Evolutionary conservation across 1,140 invertebrate species (phyloP), one percentile per base, ranked within the genome.

Genomic region (Capitella teleta): DNA sequence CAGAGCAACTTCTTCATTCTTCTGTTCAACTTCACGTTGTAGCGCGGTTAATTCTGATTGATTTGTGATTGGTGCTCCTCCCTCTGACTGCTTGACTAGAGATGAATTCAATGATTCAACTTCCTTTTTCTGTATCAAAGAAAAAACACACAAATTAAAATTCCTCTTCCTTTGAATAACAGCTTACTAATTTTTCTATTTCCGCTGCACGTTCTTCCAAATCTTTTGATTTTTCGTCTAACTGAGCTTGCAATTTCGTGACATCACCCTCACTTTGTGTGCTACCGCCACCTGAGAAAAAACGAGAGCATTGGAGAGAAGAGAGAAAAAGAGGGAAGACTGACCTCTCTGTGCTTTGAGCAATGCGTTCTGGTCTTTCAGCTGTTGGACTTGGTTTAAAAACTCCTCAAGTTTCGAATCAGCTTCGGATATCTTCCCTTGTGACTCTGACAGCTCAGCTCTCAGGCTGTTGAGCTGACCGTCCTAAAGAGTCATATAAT

Each of bases 351-450:
- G 83, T 1, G 85, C 87, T 73, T 86, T 86, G 0, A 91, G 70
- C 34, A 93, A 69, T 3, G 86, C 82, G 70, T 90, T 90, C 72
- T 94, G 87, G 71, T 91, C 87, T 60, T 81, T 82, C 10, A 93
- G 72, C 60, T 87, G 82, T 8, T 81, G 79, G 43, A 88, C 79
- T 10, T 82, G 77, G 8, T 79, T 73, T 57, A 77, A 74, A 28
- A 87, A 71, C 66, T 90, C 84, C 36, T 80, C 77, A 2, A 89
- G 67, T 59, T 84, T 78, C 32, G 70, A 61, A 77, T 86, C 68
- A 23, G 54, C 26, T 26, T 50, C 45, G 28, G 51, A 49, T 46
- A 62, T 52, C 49, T 67, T 62, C 5, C 46, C 28, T 46, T 69
- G 59, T 19, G 70, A 30, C 42, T 60, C 58, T 23, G 60, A 54